Evolutionary conservation across 2,797 vertebrate genomes (phyloP).

Genomic region (Falco rusticolus): DNA sequence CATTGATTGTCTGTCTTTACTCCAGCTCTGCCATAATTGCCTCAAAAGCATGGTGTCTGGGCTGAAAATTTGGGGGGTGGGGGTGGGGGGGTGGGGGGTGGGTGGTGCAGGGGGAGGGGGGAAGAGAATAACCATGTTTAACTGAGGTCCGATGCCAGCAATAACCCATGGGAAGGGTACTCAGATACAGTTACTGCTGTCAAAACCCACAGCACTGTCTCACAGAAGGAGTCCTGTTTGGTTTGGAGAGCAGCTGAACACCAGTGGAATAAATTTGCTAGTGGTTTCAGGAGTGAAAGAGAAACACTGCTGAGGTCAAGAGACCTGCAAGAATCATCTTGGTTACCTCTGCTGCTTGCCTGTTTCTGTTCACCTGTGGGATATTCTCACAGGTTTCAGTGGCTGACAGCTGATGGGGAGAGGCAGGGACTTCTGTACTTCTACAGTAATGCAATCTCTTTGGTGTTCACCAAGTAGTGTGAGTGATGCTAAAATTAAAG

Average conservation of each 20-base stretch:
- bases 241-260: neutral
- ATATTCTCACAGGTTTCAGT: neutral
- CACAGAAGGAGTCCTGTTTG: neutral
- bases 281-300: neutral
- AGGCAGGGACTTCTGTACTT: neutral
- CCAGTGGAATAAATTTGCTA: neutral
- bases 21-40: neutral
- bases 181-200: neutral
- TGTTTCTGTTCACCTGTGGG: neutral
- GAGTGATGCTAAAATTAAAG: neutral
- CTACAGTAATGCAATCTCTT: neutral
- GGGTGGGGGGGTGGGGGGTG: too few species aligned
- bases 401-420: neutral
- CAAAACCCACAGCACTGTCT: neutral
- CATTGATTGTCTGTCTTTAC: neutral
- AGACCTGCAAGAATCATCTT: neutral
- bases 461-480: neutral
- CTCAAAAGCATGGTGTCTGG: neutral
- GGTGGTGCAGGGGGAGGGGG: too few species aligned
- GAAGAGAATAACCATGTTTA: neutral
- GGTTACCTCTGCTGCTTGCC: neutral
- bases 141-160: fast-evolving
- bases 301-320: neutral
- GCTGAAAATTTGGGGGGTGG: neutral
- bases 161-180: neutral